Evolutionary conservation across 2,888 invertebrate species (phyloP).

Genomic region (Thera obeliscata): DNA sequence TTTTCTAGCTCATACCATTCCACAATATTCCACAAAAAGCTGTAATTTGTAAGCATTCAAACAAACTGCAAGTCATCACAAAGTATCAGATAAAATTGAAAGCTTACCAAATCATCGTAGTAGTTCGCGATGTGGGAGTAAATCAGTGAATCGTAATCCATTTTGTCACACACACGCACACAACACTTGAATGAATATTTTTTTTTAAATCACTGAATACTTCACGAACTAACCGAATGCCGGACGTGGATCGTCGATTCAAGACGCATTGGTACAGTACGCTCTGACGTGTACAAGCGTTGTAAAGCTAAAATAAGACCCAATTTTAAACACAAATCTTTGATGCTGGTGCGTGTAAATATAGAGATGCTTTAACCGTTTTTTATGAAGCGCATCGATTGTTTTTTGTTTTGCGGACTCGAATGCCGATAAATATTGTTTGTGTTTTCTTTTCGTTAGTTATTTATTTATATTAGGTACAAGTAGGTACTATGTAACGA

Average conservation of each 20-base stretch:
- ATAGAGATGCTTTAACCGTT: conserved; percentile 67
- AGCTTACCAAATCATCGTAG: conserved; percentile 84
- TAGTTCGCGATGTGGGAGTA: conserved; percentile 86
- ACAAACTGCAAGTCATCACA: background rate
- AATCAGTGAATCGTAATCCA: conserved; percentile 88
- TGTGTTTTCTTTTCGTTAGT: background rate
- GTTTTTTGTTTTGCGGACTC: conserved; percentile 7
- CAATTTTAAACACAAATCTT: conserved; percentile 85
- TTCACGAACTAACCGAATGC: conserved; percentile 41
- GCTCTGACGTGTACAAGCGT: conserved; percentile 79
- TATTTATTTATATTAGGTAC: background rate
- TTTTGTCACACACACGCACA: conserved; percentile 56
- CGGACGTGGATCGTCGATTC: conserved; percentile 70
- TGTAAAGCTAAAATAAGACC: conserved; percentile 85
- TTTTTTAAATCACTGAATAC: conserved; percentile 35
- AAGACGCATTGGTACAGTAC: conserved; percentile 81
- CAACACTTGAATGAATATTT: conserved; percentile 20
- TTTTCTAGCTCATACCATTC: too few relatives aligned
- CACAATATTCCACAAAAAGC: too few relatives aligned
- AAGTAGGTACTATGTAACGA: too few relatives aligned
- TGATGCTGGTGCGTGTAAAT: conserved; percentile 64
- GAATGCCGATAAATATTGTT: background rate
- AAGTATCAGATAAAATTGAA: background rate
- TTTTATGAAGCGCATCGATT: conserved; percentile 14
- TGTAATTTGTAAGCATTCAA: too few relatives aligned